Percentiles rank a stretch among this genome's conserved stretches.
Conservation (phyloP, 2,113 vertebrate species). For the Dolichallabes microphthalmus region DNA sequence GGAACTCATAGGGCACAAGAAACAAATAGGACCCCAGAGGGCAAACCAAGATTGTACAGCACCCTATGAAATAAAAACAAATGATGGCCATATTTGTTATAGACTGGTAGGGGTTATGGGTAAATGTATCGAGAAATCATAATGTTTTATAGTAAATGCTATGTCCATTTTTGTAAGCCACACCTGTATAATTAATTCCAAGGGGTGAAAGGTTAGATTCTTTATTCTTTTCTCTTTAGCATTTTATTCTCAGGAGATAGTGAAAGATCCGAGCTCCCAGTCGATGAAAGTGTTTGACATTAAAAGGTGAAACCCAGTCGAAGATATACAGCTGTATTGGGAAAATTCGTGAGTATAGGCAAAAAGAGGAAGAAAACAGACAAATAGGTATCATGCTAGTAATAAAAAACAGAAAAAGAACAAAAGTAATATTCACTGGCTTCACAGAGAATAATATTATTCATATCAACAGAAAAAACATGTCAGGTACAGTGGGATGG, state of each 20-base stretch:
- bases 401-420: conserved; percentile 31
- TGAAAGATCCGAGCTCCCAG: not conserved
- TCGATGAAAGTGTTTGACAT: not conserved
- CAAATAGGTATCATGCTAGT: conserved; percentile 12
- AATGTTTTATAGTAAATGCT: not conserved
- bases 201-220: not conserved
- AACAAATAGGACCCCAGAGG: conserved; percentile 12
- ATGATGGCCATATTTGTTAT: not conserved
- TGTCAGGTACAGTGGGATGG: conserved; percentile 46
- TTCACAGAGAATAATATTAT: conserved; percentile 56
- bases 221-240: not conserved
- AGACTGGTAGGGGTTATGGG: not conserved
- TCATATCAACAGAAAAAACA: conserved; percentile 48
- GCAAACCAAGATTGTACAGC: conserved; percentile 31
- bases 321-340: conserved; percentile 4
- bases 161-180: not conserved
- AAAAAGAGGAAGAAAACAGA: not conserved
- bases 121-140: not conserved
- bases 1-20: conserved; percentile 14
- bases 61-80: conserved; percentile 18
- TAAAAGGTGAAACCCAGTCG: not conserved
- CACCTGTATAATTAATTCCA: not conserved
- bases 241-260: not conserved
- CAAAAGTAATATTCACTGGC: conserved; percentile 45
- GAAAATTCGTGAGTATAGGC: conserved; percentile 3